Evolutionary conservation across 64 coral and sea anemone species (phyloP).

Genomic region (Pocillopora damicornis): DNA sequence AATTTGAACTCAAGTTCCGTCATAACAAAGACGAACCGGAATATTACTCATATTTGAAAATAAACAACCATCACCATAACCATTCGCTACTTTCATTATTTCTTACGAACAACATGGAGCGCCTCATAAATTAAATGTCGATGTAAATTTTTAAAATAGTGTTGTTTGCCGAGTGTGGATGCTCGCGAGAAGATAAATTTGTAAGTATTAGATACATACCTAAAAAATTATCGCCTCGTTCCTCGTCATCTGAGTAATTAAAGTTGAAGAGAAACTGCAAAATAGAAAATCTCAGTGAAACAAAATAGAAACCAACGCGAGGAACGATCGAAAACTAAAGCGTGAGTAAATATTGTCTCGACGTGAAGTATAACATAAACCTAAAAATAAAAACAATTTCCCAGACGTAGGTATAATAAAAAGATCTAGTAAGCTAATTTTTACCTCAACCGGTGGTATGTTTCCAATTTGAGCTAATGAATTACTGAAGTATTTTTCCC

Average conservation of each 20-base stretch:
- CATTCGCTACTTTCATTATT: not conserved
- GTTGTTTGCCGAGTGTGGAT: too few relatives aligned
- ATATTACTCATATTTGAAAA: not conserved
- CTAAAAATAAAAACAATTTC: not conserved
- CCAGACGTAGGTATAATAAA: not conserved
- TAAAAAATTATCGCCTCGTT: conserved; percentile 11
- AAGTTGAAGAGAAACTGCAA: conserved; percentile 75
- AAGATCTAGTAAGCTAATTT: not conserved
- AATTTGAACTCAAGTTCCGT: not conserved
- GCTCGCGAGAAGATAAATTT: not conserved
- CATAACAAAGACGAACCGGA: not conserved
- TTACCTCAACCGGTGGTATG: conserved; percentile 80
- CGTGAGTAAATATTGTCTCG: too few relatives aligned
- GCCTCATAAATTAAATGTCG: not conserved
- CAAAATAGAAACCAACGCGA: too few relatives aligned
- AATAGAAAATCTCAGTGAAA: not conserved
- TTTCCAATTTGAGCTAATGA: conserved; percentile 41
- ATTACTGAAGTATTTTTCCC: conserved; percentile 69
- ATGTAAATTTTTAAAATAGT: too few relatives aligned
- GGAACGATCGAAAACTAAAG: too few relatives aligned
- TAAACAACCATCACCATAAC: not conserved
- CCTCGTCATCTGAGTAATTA: conserved; percentile 69
- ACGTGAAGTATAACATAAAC: not conserved
- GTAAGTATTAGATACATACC: conserved; percentile 2
- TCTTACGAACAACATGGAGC: not conserved